Base-by-base conservation (phyloP, 1,140 invertebrate species). In the Metaphire vulgaris region DNA sequence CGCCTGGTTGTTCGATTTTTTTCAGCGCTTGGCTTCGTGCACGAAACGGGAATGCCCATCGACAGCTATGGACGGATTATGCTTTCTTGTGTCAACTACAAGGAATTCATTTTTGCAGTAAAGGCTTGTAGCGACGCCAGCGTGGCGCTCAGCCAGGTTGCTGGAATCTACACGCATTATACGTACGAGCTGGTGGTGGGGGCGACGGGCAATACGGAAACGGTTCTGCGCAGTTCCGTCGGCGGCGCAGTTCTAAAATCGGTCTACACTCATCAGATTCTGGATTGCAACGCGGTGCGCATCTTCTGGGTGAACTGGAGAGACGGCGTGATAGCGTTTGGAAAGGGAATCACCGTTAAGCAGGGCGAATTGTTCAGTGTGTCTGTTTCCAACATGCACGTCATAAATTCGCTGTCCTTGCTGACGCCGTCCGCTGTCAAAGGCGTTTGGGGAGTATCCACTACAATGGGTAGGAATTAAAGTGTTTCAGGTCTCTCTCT, bases 161-260 rank as follows among this genome's bases (percentile, higher is more conserved):
- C 67, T 26, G 67, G 67, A 2, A 31, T 69, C 2, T 28, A 26
- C 14, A 69, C n/a, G n/a, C 67, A 69, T 26, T 28, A 12, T 26
- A 69, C 67, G 67, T 69, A 69, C 30, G 67, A 69, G n/a, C 14
- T 69, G n/a, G 67, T 69, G 2, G 26, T 69, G 6, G 67, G 67
- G 2, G 67, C 67, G n/a, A 2, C 2, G n/a, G 67, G 26, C 30
- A 69, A 69, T 69, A 69, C 67, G n/a, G 31, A 31, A 26, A 28
- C 67, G n/a, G n/a, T 69, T 2, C n/a, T 69, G n/a, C n/a, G 67
- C n/a, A 69, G 31, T 14, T 69, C 67, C 6, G n/a, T 69, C n/a
- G n/a, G 31, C 14, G 67, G 67, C 2, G n/a, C 2, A 6, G 2
- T 28, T 2, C 14, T 69, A 26, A 26, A 69, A 26, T 28, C n/a